Base-by-base conservation (phyloP, 2,888 invertebrate genomes). In the Macrostomum cliftonense region DNA sequence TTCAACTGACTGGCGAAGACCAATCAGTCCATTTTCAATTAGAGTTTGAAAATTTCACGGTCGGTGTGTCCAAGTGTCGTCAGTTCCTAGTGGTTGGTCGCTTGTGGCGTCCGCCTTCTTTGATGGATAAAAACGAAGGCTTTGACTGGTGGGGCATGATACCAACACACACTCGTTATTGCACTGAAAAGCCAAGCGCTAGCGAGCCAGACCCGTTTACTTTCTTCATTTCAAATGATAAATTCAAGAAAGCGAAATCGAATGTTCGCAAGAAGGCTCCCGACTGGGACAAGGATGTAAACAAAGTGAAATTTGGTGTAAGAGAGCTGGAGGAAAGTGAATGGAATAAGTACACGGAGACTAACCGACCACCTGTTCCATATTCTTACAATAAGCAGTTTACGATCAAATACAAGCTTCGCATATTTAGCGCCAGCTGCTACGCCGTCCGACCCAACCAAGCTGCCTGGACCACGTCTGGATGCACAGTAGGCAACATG, bases 251-350 rank as follows among this genome's bases (percentile, higher is more conserved):
- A 49, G 42, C 39, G 13, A 51, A 51, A 13, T 2, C n/a, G 2
- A 12, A 13, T 7, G 42, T 37, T 4, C 37, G 39, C 16, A 13
- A 11, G 5, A 4, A n/a, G 11, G 39, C 37, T 21, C 45, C 51
- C 4, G 39, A 37, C 42, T 52, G 46, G 39, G 17, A 40, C 16
- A 55, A 59, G 50, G 42, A 58, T 28, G 62, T 59, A 4, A 70
- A 71, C 1, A 56, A 56, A 12, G 64, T 65, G 43, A 65, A 62
- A 45, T 51, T 71, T 12, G 69, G 68, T 2, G 56, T 71, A 2
- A 52, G 64, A 12, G 58, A 63, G 50, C 47, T 64, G 21, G 47
- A 46, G 1, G 47, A 51, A 2, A 48, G 49, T 1, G 67, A 66
- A 40, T 51, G 53, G 12, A 57, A 62, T 43, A 55, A 56, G 43